Conservation (phyloP, 1,140 invertebrate species). For the Metopolophium dirhodum region DNA sequence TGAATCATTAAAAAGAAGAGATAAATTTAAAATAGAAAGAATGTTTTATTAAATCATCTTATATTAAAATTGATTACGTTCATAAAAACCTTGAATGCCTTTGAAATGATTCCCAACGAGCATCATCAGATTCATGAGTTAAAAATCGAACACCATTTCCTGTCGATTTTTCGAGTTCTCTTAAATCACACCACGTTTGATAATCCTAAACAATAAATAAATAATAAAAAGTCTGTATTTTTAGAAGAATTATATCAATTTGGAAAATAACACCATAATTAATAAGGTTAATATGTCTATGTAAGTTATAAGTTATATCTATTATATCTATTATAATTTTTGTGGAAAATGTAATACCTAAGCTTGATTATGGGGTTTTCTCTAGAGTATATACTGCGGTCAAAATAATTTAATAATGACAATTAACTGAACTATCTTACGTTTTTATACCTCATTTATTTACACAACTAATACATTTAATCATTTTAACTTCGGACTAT, state of each 20-base stretch:
- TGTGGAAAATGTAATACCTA: too few species aligned
- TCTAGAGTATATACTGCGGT: too few species aligned
- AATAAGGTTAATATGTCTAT: background rate
- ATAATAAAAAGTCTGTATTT: background rate
- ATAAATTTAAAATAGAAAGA: background rate
- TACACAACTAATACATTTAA: too few species aligned
- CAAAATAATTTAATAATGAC: too few species aligned
- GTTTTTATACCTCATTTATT: too few species aligned
- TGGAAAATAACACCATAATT: background rate
- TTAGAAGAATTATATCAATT: background rate
- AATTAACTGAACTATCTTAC: too few species aligned
- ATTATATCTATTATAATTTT: too few species aligned
- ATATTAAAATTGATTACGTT: background rate
- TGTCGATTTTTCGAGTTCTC: slow-evolving; percentile 84
- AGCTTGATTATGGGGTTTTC: too few species aligned
- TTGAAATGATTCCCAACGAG: slow-evolving; percentile 75
- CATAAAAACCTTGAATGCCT: slow-evolving; percentile 43
- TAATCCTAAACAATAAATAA: slow-evolving; percentile 74
- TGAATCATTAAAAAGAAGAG: background rate
- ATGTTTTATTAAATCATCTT: background rate
- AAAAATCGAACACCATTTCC: slow-evolving; percentile 80
- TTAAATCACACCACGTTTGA: slow-evolving; percentile 93
- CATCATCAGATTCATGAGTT: slow-evolving; percentile 95
- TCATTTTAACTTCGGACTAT: too few species aligned
- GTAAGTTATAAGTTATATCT: background rate